A percentile compares a stretch with the other conserved stretches of the same genome.
These are phyloP conservation scores for Philopedon plagiatum DNA, from an alignment of 2,888 invertebrate genomes.

Conservation along the genomic window DNA sequence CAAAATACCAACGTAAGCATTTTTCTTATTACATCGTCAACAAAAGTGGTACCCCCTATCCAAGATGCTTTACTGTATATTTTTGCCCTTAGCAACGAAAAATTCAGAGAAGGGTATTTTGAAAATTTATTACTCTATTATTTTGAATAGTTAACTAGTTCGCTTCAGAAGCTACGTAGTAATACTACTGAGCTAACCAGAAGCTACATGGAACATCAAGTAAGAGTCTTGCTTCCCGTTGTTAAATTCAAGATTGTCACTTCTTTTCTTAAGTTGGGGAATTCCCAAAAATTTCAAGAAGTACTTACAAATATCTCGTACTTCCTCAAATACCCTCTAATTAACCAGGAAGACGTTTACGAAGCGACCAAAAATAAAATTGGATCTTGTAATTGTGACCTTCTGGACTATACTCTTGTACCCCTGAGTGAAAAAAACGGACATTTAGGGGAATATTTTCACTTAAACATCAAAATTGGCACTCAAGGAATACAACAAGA, in stretches of 20 bases:
- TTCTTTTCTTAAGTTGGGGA: neutral
- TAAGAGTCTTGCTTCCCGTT: conserved; percentile 14
- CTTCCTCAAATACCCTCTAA: conserved; percentile 21
- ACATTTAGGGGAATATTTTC: conserved; percentile 59
- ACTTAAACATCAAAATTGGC: conserved; percentile 49
- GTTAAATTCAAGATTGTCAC: conserved; percentile 1
- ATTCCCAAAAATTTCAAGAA: neutral
- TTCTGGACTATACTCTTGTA: conserved; percentile 49
- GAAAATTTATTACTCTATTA: conserved; percentile 16
- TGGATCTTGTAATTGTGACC: conserved; percentile 50
- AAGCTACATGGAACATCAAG: neutral
- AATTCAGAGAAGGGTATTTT: conserved; percentile 30
- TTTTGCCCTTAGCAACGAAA: conserved; percentile 22
- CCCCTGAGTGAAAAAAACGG: conserved; percentile 53
- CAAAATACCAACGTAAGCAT: neutral
- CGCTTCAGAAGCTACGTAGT: neutral
- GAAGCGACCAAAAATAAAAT: conserved; percentile 53
- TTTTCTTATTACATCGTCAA: neutral
- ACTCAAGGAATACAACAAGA: neutral
- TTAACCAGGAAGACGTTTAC: conserved; percentile 56
- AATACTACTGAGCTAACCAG: neutral
- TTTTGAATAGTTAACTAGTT: conserved; percentile 8
- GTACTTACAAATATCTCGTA: neutral
- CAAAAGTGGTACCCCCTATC: neutral
- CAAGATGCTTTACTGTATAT: conserved; percentile 30